Evolutionary conservation across 2,113 vertebrate species (phyloP), one percentile per base, ranked within the genome.

Genomic region (Sigmodon hispidus): DNA sequence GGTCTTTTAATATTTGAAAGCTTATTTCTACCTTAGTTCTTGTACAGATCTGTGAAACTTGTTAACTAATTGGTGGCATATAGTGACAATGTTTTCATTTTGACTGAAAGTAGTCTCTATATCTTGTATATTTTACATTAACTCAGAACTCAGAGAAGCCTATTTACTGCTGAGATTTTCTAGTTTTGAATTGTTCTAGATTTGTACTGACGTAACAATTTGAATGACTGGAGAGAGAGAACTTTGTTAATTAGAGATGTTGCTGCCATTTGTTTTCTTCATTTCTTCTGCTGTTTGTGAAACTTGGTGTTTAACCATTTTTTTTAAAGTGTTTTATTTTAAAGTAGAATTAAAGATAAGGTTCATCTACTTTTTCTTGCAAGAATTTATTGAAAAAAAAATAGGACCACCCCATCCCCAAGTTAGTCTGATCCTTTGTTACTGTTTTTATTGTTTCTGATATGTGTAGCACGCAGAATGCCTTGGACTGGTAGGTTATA

Each of bases 141-240:
- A 48, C 72, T 95, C 80, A 94, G 77, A 96, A 59, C 75, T 95
- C 87, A 61, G 16, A 95, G 91, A 94, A 93, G 43, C 31, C 16
- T 15, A 24, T 6, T 40, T 67, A 59, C 40, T 72, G 7, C 61
- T 96, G 69, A 96, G 63, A 88, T 87, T 92, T 48, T 89, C n/a
- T 96, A 55, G n/a, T 75, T 21, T 94, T 89, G 43, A 93, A 55
- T 75, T 48, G 43, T 84, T 73, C 83, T 94, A 10, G 92, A 89
- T 52, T 92, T 83, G 1, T 77, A 95, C 40, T 91, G 65, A 57
- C 21, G 36, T 29, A 45, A 26, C 70, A 6, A 1, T n/a, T n/a
- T 13, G 55, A 17, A 12, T 26, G 65, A 29, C 4, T 57, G 11
- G 17, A n/a, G 9, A n/a, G 17, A n/a, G 9, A n/a, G 34, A 89